phyloP scores from a whole-genome alignment of 2,797 vertebrate species.

The Corythornis leucogaster region DNA sequence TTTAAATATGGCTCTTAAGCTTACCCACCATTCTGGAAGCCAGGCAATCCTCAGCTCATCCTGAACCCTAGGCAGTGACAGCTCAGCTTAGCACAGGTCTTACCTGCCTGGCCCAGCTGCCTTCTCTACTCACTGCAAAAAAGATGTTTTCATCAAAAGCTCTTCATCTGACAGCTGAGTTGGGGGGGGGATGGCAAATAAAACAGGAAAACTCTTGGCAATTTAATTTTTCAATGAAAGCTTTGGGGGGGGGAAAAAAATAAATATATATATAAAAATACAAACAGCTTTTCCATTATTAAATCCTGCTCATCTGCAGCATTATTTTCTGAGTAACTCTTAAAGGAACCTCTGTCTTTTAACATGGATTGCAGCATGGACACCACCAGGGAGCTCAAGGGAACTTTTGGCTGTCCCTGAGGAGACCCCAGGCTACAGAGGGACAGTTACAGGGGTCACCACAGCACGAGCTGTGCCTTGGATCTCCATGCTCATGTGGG shows the following conservation, averaged over 20 bases:
- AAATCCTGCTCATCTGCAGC: neutral
- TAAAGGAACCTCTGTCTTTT: neutral
- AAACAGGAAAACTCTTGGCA: constrained; percentile 15
- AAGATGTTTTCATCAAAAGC: constrained; percentile 38
- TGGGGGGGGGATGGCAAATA: constrained; percentile 2
- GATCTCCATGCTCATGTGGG: neutral
- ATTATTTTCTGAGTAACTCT: neutral
- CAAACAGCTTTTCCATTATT: neutral
- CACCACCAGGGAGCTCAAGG: neutral
- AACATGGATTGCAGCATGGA: neutral
- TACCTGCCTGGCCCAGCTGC: neutral
- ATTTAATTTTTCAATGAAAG: constrained; percentile 39
- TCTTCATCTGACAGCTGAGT: constrained; percentile 40
- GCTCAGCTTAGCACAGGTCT: constrained; percentile 48
- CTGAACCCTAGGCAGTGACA: constrained; percentile 28
- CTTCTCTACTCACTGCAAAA: constrained; percentile 39
- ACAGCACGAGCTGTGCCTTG: neutral
- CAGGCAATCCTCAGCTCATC: constrained; percentile 28
- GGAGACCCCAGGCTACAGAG: neutral
- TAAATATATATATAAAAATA: neutral
- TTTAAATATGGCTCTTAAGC: constrained; percentile 33
- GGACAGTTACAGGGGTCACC: neutral
- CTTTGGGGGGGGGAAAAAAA: neutral
- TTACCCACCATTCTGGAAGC: neutral
- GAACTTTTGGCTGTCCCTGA: neutral